These are phyloP conservation scores for Perizoma flavofasciatum DNA, from an alignment of 2,888 invertebrate genomes.

Conservation along the genomic window DNA sequence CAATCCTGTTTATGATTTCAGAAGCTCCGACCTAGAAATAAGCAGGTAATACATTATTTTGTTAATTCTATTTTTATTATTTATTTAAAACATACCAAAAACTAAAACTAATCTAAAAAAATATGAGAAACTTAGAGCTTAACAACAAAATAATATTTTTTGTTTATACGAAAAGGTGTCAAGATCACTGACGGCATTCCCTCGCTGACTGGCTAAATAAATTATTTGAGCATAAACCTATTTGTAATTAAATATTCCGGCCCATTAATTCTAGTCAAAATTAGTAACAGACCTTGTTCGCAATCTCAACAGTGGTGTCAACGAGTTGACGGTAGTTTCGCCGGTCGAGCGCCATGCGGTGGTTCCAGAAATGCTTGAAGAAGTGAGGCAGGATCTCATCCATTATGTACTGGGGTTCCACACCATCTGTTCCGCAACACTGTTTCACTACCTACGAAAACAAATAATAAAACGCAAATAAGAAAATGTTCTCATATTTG, in stretches of 20 bases:
- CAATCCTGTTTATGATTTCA: constrained; percentile 99
- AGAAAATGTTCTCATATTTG: not conserved
- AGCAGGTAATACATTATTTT: not conserved
- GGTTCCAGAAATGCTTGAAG: constrained; percentile 99
- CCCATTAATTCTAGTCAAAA: no score
- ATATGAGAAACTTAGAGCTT: no score
- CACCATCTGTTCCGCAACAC: constrained; percentile 99
- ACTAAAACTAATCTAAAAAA: no score
- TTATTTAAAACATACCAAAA: no score
- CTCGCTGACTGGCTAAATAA: no score
- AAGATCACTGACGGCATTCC: no score
- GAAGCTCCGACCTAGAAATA: constrained; percentile 93
- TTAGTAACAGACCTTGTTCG: constrained; percentile 89
- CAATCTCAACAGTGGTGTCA: constrained; percentile 99
- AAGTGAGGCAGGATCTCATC: constrained; percentile 99
- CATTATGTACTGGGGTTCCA: constrained; percentile 99
- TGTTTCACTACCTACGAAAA: constrained; percentile 96
- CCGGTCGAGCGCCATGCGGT: constrained; percentile 99
- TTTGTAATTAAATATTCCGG: no score
- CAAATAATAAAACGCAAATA: not conserved
- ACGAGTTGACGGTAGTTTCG: constrained; percentile 99
- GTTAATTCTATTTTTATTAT: no score
- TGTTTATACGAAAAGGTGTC: no score
- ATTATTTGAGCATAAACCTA: no score
- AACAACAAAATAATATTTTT: no score